Evolutionary conservation across 2,113 vertebrate genomes (phyloP).

Genomic region (Globicephala melas): DNA sequence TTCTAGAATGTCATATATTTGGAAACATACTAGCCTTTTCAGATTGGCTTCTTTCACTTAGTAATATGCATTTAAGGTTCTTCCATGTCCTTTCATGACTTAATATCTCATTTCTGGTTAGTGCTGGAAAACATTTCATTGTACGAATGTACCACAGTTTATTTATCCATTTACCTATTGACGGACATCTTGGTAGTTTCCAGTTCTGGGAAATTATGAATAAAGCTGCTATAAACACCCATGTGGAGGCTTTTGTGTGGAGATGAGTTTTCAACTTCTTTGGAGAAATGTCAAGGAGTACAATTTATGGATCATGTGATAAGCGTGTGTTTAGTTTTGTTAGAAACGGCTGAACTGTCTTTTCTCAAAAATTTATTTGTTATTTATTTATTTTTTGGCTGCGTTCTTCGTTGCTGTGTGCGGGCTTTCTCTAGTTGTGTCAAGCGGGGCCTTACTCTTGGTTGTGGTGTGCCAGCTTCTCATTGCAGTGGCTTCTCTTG

Average conservation of each 20-base stretch:
- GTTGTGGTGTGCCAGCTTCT: too few relatives aligned
- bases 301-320: neutral
- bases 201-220: neutral
- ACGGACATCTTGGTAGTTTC: neutral
- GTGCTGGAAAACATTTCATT: neutral
- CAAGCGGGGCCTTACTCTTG: too few relatives aligned
- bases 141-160: neutral
- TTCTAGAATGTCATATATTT: neutral
- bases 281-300: neutral
- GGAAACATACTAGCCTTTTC: neutral
- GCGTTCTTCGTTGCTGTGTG: too few relatives aligned
- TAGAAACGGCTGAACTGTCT: neutral
- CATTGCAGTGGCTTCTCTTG: too few relatives aligned
- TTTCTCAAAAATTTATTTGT: neutral
- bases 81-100: neutral
- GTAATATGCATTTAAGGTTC: neutral
- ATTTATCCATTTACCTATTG: neutral
- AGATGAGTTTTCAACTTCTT: neutral
- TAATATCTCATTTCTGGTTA: neutral
- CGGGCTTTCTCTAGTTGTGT: too few relatives aligned
- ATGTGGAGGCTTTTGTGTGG: neutral
- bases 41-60: neutral
- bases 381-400: too few relatives aligned
- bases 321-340: neutral
- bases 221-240: neutral